phyloP scores from a whole-genome alignment of 2,113 vertebrate species.

The Tympanuchus pallidicinctus region DNA sequence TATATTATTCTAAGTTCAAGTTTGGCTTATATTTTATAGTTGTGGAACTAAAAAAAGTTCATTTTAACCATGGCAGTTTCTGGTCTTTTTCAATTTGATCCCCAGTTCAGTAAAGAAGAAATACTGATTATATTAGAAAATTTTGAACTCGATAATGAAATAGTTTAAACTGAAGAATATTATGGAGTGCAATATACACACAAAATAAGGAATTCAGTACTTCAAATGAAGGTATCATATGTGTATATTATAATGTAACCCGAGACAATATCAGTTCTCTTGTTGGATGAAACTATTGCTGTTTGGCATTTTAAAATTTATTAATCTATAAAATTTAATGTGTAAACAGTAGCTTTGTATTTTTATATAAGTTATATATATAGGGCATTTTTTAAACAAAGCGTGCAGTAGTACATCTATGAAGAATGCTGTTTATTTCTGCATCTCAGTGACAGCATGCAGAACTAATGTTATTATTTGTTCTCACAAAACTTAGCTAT shows the following conservation, averaged over 20 bases:
- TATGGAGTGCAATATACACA: not conserved
- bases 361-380: not conserved
- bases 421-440: not conserved
- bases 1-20: not conserved
- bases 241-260: not conserved
- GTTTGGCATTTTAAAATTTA: not conserved
- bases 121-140: not conserved
- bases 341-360: not conserved
- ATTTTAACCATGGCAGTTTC: not conserved
- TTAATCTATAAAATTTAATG: not conserved
- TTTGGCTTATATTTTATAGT: not conserved
- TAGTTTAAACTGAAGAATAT: not conserved
- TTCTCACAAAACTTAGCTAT: not conserved
- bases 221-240: not conserved
- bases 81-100: not conserved
- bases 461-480: not conserved
- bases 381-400: not conserved
- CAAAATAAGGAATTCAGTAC: not conserved
- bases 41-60: accelerated
- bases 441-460: not conserved
- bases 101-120: not conserved
- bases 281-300: not conserved
- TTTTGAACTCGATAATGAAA: not conserved
- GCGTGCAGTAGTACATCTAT: not conserved
- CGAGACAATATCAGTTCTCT: not conserved